Base-by-base conservation (phyloP, 1,140 invertebrate genomes). In the Sycophaga agraensis region DNA sequence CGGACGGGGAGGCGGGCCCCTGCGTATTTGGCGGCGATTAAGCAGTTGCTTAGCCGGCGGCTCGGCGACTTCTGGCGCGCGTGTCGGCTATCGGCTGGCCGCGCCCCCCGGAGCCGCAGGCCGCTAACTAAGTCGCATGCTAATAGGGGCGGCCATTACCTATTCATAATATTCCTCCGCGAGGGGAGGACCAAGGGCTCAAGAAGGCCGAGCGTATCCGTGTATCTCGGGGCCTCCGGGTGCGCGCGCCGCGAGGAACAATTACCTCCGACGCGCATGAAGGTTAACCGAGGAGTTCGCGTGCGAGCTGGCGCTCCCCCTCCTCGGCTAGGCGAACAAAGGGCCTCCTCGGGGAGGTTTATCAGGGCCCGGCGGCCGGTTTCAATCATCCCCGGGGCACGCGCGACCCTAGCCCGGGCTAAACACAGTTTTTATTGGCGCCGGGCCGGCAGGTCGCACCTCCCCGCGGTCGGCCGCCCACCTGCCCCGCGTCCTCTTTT, bases 231-330 rank as follows among this genome's bases (percentile, higher is more conserved):
- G n/a, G 39, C 59, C 58, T 39, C 40, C 59, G 31, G 16, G 17
- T 39, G 5, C 40, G 16, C 6, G 37, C 37, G 26, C 53, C 37
- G 54, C 28, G 48, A 63, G 61, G 39, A 53, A 63, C 61, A 63
- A 63, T 63, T 63, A 63, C 61, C 26, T 45, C 51, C 58, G 58
- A 63, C 58, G 61, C 61, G 54, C 54, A 58, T 58, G 61, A 63
- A 63, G 54, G 61, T 58, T 58, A 58, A 56, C 46, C 53, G 45
- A 42, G 46, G 49, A 50, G 60, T 56, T 62, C 53, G 60, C 60
- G 60, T 62, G 60, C 60, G 28, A 62, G 60, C 56, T 62, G 56
- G 56, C 60, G 56, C 40, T 35, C 43, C 49, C 7, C 22, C 53
- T 17, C 50, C n/a, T n/a, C n/a, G n/a, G n/a, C n/a, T n/a, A n/a